Evolutionary conservation across 2,113 vertebrate species (phyloP).

Genomic region (Diglossa brunneiventris): DNA sequence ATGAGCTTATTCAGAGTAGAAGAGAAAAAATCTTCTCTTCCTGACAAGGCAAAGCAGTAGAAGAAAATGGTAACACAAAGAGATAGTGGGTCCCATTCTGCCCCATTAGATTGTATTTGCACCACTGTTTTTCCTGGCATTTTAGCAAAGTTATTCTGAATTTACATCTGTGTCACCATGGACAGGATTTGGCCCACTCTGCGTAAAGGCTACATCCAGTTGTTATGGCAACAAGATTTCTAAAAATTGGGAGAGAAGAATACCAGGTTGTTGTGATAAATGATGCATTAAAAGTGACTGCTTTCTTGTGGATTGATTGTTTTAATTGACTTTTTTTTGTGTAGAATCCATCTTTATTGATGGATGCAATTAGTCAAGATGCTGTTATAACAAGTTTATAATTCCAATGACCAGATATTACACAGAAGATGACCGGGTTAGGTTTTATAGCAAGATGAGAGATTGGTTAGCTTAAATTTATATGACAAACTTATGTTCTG

Average conservation of each 20-base stretch:
- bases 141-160: slow-evolving; percentile 26
- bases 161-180: slow-evolving; percentile 19
- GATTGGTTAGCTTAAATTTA: neutral
- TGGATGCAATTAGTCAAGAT: neutral
- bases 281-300: slow-evolving; percentile 56
- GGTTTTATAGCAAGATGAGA: neutral
- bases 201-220: slow-evolving; percentile 48
- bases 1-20: slow-evolving; percentile 56
- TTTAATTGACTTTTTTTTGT: slow-evolving; percentile 50
- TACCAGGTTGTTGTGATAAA: slow-evolving; percentile 67
- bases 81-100: neutral
- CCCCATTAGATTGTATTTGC: neutral
- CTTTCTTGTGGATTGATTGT: slow-evolving; percentile 16
- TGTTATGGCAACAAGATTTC: slow-evolving; percentile 69
- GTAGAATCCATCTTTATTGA: slow-evolving; percentile 3
- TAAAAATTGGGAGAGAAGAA: slow-evolving; percentile 65
- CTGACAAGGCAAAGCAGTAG: neutral
- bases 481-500: neutral
- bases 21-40: slow-evolving; percentile 59
- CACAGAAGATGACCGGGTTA: neutral
- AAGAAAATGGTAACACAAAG: slow-evolving; percentile 11
- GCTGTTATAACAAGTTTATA: neutral
- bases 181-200: slow-evolving; percentile 39
- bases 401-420: neutral
- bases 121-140: neutral